Evolutionary conservation across 2,888 invertebrate species (phyloP).

Genomic region (Unio pictorum): DNA sequence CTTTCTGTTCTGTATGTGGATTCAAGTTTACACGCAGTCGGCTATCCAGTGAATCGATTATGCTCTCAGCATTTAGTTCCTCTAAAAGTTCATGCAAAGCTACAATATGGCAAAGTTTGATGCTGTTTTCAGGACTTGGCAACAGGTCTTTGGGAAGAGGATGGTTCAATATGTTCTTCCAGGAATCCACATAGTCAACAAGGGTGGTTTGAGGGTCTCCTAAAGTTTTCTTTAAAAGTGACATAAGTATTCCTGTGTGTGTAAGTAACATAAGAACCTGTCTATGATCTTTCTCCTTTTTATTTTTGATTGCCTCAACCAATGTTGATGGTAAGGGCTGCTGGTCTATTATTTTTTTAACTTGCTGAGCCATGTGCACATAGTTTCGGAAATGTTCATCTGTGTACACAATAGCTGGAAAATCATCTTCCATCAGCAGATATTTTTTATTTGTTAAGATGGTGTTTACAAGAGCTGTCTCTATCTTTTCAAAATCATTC

Average conservation of each 20-base stretch:
- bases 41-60: slow-evolving; percentile 30
- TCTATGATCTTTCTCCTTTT: slow-evolving; percentile 15
- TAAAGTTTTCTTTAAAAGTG: slow-evolving; percentile 35
- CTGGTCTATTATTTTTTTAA: slow-evolving; percentile 20
- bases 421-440: slow-evolving; percentile 10
- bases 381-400: slow-evolving; percentile 43
- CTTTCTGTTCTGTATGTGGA: slow-evolving; percentile 12
- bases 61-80: slow-evolving; percentile 30
- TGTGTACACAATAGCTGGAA: slow-evolving; percentile 31
- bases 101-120: slow-evolving; percentile 39
- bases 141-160: slow-evolving; percentile 22
- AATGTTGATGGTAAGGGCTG: slow-evolving; percentile 22
- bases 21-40: slow-evolving; percentile 16
- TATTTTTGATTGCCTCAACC: slow-evolving; percentile 12
- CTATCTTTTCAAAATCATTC: slow-evolving; percentile 37
- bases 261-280: slow-evolving; percentile 25
- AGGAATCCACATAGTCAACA: slow-evolving; percentile 27
- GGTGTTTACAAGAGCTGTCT: slow-evolving; percentile 22
- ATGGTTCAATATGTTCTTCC: slow-evolving; percentile 19
- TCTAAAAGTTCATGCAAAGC: slow-evolving; percentile 32
- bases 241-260: slow-evolving; percentile 34
- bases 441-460: slow-evolving; percentile 22
- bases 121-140: slow-evolving; percentile 25
- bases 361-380: slow-evolving; percentile 19
- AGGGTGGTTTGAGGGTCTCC: slow-evolving; percentile 25